phyloP scores from a whole-genome alignment of 2,888 invertebrate genomes.

The Cantharis lateralis region DNA sequence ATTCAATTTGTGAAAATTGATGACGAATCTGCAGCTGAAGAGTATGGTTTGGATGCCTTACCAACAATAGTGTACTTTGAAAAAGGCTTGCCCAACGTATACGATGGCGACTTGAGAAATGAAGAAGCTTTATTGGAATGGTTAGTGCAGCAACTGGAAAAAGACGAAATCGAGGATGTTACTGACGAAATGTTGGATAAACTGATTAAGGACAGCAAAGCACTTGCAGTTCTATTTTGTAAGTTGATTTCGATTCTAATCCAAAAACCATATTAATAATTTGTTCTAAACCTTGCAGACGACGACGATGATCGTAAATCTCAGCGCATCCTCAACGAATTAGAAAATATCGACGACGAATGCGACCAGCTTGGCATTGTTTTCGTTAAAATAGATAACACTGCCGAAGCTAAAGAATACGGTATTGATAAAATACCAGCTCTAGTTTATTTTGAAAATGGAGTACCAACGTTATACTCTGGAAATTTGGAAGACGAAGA shows the following conservation, averaged over 20 bases:
- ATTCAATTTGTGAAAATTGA: slow-evolving; percentile 94
- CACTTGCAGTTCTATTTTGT: slow-evolving; percentile 90
- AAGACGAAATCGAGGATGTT: slow-evolving; percentile 93
- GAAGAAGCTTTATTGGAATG: slow-evolving; percentile 89
- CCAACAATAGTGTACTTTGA: slow-evolving; percentile 93
- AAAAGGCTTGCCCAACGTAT: slow-evolving; percentile 89
- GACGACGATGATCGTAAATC: slow-evolving; percentile 89
- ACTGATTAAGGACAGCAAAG: slow-evolving; percentile 85
- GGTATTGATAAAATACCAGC: slow-evolving; percentile 88
- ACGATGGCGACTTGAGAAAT: slow-evolving; percentile 87
- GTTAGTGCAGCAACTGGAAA: slow-evolving; percentile 85
- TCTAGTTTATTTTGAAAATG: slow-evolving; percentile 79
- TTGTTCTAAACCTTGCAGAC: slow-evolving; percentile 60
- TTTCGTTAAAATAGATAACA: slow-evolving; percentile 91
- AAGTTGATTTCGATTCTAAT: slow-evolving; percentile 53
- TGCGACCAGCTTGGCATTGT: slow-evolving; percentile 86
- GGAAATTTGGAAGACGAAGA: slow-evolving; percentile 90
- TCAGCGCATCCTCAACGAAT: slow-evolving; percentile 80
- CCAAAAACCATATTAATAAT: background rate
- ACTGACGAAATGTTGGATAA: slow-evolving; percentile 93
- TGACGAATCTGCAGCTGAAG: slow-evolving; percentile 79
- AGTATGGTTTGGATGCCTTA: slow-evolving; percentile 81
- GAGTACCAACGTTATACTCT: slow-evolving; percentile 75
- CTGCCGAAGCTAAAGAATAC: slow-evolving; percentile 87
- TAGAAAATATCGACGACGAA: slow-evolving; percentile 94